Evolutionary conservation across 2,113 vertebrate species (phyloP), one percentile per base, ranked within the genome.

Genomic region (Dicaeum eximium): DNA sequence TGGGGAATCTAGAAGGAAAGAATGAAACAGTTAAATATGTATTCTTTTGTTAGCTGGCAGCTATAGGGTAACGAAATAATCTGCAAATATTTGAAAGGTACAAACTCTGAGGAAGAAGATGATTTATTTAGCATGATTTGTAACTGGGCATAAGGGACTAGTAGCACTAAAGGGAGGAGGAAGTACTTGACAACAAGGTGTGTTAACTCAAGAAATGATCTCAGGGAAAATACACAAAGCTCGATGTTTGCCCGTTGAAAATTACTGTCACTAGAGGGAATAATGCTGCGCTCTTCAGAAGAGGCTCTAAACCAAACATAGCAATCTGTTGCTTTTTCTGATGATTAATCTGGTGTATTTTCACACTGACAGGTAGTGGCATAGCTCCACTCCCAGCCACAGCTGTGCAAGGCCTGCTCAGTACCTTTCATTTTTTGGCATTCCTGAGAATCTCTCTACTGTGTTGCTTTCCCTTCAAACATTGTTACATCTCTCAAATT

Each of bases 1-100:
- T 65, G 33, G 15, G 47, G 35, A 73, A 77, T 38, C 69, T 14
- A 30, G 31, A 70, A 69, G 15, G 37, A 56, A 86, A 57, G 16
- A 86, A 42, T 35, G 17, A 61, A 92, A 6, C 16, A 31, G 24
- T 85, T 81, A 38, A 81, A 56, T 56, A 42, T 21, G 10, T 67
- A 18, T 56, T 56, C 1, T 78, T 94, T 88, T 71, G 58, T 51
- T 77, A 79, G 51, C 54, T 86, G 84, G 30, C 61, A 94, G 50
- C 64, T 66, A 5, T 24, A 61, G 38, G 45, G 27, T 35, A 62
- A 20, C 0, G 0, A 3, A 2, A 48, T 47, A 3, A n/a, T 54
- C 40, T 80, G 70, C 33, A 27, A 75, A 44, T 40, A 64, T 47
- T 75, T 53, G 35, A 40, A 56, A 88, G 14, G 21, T 19, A 13